A percentile compares a stretch with the other conserved stretches of the same genome.
phyloP scores from a whole-genome alignment of 2,888 invertebrate genomes.

The Alloscopus bannaensis region DNA sequence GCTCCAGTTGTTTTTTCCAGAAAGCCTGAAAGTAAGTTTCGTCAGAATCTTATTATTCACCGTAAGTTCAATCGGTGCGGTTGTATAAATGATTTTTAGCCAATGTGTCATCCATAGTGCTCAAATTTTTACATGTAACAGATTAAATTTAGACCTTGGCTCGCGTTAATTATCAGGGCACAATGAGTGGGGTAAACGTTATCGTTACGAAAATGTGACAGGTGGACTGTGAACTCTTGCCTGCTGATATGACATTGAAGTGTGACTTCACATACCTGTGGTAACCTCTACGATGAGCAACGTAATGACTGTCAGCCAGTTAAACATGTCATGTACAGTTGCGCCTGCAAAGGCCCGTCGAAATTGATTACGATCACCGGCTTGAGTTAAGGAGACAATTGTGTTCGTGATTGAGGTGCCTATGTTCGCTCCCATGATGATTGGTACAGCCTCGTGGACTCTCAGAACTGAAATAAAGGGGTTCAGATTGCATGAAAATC shows the following conservation, averaged over 20 bases:
- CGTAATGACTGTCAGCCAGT: constrained; percentile 78
- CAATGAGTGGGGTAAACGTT: too few species aligned
- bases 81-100: too few species aligned
- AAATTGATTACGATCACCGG: constrained; percentile 76
- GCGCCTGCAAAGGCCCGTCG: constrained; percentile 78
- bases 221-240: too few species aligned
- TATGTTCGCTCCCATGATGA: constrained; percentile 78
- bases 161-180: too few species aligned
- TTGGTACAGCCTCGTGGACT: constrained; percentile 77
- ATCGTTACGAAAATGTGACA: too few species aligned
- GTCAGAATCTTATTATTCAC: too few species aligned
- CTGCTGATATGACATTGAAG: neutral
- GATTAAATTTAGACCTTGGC: too few species aligned
- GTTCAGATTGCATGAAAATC: neutral
- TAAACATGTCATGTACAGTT: constrained; percentile 79
- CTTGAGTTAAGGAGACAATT: constrained; percentile 77
- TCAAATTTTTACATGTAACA: too few species aligned
- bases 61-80: too few species aligned
- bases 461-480: constrained; percentile 74
- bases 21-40: constrained; percentile 73
- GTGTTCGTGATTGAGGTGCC: constrained; percentile 79
- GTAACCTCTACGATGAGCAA: constrained; percentile 78
- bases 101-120: too few species aligned
- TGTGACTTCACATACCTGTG: constrained; percentile 72
- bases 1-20: constrained; percentile 74